phyloP scores from a whole-genome alignment of 2,113 vertebrate species.

The Pituophis catenifer region DNA sequence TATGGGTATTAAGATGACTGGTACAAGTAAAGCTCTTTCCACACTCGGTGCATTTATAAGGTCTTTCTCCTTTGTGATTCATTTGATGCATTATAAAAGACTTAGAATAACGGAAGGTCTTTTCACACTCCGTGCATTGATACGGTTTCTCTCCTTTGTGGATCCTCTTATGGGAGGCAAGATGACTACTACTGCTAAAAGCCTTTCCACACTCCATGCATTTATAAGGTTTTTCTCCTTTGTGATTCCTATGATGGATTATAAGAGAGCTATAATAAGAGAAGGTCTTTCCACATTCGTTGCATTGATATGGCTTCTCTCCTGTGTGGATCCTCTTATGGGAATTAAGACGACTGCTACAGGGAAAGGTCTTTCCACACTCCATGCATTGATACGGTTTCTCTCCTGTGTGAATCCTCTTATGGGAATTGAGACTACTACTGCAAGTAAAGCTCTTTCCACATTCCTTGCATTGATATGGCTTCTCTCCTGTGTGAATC shows the following conservation, averaged over 20 bases:
- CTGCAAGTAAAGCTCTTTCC: too few species aligned
- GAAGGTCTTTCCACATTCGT: not conserved
- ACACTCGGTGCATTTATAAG: not conserved
- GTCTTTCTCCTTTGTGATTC: too few species aligned
- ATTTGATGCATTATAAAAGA: too few species aligned
- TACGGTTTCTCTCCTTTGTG: not conserved
- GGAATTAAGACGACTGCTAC: too few species aligned
- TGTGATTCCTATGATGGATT: not conserved
- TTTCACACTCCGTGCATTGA: not conserved
- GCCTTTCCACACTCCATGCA: not conserved
- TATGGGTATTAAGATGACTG: not conserved
- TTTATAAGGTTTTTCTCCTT: not conserved
- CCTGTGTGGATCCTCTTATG: not conserved
- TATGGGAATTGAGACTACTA: too few species aligned
- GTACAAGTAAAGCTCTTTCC: not conserved
- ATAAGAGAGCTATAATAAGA: not conserved
- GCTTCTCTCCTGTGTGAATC: too few species aligned
- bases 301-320: not conserved
- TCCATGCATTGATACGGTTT: not conserved
- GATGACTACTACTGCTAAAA: not conserved
- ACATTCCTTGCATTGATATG: too few species aligned
- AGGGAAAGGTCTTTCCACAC: not conserved
- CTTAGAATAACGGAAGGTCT: too few species aligned
- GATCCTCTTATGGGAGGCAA: not conserved
- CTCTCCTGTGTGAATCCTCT: too few species aligned